These are phyloP conservation scores for Crypturellus undulatus DNA, from an alignment of 2,113 vertebrate species.

Conservation along the genomic window DNA sequence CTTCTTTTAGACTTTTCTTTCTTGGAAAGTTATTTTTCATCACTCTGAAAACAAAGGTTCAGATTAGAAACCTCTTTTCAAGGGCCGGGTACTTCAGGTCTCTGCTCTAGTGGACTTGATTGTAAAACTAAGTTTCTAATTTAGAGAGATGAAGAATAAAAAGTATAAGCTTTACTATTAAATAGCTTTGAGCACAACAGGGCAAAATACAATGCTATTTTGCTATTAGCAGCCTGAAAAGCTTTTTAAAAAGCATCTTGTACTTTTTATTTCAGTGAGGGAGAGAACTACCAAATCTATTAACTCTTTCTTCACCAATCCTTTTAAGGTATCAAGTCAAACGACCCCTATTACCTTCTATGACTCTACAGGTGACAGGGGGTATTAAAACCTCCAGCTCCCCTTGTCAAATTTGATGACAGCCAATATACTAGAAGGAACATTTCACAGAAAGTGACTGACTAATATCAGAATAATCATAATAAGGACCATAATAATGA, in stretches of 20 bases:
- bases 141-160: background rate
- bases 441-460: background rate
- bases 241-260: background rate
- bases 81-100: background rate
- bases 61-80: background rate
- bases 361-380: background rate
- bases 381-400: constrained; percentile 7
- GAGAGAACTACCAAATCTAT: background rate
- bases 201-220: background rate
- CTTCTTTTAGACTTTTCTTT: background rate
- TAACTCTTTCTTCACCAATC: background rate
- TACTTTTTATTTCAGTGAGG: background rate
- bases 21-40: background rate
- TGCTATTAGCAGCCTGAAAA: background rate
- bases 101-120: background rate
- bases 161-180: background rate
- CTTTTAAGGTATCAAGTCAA: background rate
- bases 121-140: background rate
- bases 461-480: constrained; percentile 22
- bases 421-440: constrained; percentile 12
- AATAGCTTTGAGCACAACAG: background rate
- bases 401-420: background rate
- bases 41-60: background rate
- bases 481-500: background rate
- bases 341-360: background rate